These are phyloP conservation scores for Sciurus niger DNA, from an alignment of 2,113 vertebrate genomes.

Conservation along the genomic window DNA sequence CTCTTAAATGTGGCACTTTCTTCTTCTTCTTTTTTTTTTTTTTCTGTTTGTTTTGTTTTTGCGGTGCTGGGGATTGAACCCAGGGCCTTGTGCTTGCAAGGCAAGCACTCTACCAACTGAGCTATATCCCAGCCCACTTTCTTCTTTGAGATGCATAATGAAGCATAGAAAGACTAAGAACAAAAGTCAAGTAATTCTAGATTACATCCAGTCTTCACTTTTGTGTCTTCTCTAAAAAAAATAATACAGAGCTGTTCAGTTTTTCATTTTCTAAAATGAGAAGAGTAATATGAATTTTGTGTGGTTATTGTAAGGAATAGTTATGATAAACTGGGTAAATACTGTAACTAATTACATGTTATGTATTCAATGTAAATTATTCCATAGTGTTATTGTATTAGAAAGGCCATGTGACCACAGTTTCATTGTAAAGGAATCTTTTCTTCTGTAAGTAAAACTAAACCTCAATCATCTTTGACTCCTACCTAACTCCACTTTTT, in stretches of 20 bases:
- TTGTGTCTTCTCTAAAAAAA: not conserved
- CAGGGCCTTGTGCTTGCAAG: too few species aligned
- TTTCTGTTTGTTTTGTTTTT: too few species aligned
- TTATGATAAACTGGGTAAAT: not conserved
- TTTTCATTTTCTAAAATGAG: conserved; percentile 33
- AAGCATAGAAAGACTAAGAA: not conserved
- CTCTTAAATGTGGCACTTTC: not conserved
- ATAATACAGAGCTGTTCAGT: not conserved
- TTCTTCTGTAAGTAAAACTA: not conserved
- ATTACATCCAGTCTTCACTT: not conserved
- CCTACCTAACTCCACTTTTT: not conserved
- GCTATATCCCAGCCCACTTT: not conserved
- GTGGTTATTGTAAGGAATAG: not conserved
- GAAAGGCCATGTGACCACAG: not conserved
- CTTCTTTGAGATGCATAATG: not conserved
- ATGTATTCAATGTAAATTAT: not conserved
- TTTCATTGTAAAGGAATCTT: not conserved
- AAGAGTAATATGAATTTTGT: not conserved
- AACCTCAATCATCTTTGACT: not conserved
- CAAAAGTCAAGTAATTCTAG: not conserved
- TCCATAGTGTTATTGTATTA: not conserved
- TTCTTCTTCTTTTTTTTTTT: too few species aligned
- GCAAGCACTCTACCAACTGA: too few species aligned
- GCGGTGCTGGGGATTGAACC: too few species aligned
- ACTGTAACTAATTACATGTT: not conserved